phyloP scores from a whole-genome alignment of 2,888 invertebrate species.

The Criorhina ranunculi region DNA sequence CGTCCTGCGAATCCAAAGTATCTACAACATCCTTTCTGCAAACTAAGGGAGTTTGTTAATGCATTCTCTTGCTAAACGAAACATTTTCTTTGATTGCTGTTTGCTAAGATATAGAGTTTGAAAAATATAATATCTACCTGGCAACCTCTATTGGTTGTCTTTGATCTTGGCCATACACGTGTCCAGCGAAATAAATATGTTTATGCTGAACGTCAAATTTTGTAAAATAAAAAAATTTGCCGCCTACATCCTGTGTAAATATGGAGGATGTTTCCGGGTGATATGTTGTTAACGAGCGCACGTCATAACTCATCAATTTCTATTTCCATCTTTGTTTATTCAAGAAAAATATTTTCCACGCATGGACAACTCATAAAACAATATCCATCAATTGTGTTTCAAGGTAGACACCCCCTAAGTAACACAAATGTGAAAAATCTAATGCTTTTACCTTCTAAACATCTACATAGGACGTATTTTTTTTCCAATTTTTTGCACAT shows the following conservation, averaged over 20 bases:
- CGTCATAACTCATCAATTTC: conserved; percentile 30
- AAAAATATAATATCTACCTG: neutral
- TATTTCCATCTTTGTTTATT: conserved; percentile 24
- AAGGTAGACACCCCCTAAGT: conserved; percentile 8
- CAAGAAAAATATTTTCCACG: conserved; percentile 30
- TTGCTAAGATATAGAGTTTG: neutral
- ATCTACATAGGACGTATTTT: neutral
- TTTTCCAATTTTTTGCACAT: neutral
- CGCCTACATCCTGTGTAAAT: too few relatives aligned
- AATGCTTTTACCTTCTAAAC: neutral
- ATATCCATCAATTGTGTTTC: conserved; percentile 35
- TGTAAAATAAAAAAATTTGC: neutral
- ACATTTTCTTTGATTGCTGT: neutral
- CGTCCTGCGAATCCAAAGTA: too few relatives aligned
- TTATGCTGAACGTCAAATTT: neutral
- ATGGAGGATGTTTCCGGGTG: neutral
- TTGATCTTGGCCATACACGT: neutral
- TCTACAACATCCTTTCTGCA: too few relatives aligned
- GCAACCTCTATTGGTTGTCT: neutral
- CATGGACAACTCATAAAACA: conserved; percentile 27
- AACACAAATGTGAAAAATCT: conserved; percentile 7
- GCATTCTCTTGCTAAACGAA: neutral
- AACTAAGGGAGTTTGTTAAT: neutral
- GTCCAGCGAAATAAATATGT: neutral
- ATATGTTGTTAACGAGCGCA: conserved; percentile 5